Conservation (phyloP, 2,888 invertebrate genomes). For the Himalopsyche japonica region DNA sequence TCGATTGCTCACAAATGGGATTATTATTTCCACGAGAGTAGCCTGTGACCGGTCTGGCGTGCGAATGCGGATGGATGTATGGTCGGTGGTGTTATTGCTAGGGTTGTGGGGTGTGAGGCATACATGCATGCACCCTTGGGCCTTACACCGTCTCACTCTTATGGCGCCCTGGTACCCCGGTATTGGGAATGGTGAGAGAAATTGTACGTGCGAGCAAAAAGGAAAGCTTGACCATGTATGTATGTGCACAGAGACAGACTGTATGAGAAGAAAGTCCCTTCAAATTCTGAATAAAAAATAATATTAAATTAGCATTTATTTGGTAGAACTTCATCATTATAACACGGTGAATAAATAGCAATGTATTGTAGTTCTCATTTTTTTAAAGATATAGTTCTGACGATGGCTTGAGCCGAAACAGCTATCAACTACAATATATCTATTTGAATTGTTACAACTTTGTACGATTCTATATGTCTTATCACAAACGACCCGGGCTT, state of each 20-base stretch:
- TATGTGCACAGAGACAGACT: background rate
- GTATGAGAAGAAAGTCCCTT: no score
- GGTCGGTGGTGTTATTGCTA: conserved; percentile 6
- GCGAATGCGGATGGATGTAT: conserved; percentile 7
- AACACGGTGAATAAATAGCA: no score
- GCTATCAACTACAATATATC: no score
- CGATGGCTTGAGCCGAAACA: no score
- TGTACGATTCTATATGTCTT: no score
- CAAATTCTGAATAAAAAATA: no score
- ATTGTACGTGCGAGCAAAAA: background rate
- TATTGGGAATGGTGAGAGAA: conserved; percentile 3
- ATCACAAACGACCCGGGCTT: no score
- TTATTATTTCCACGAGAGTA: conserved; percentile 35
- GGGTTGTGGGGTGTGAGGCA: background rate
- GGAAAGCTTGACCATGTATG: background rate
- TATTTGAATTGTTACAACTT: no score
- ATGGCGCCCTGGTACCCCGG: background rate
- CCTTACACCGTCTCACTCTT: background rate
- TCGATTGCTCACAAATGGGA: conserved; percentile 39
- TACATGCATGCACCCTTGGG: background rate
- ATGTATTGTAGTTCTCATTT: no score
- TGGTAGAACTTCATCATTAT: no score
- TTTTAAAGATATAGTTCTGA: no score
- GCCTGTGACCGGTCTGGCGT: conserved; percentile 11
- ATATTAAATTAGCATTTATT: no score